Conservation (phyloP, 92 coral and sea anemone genomes). For the Palythoa grandis region DNA sequence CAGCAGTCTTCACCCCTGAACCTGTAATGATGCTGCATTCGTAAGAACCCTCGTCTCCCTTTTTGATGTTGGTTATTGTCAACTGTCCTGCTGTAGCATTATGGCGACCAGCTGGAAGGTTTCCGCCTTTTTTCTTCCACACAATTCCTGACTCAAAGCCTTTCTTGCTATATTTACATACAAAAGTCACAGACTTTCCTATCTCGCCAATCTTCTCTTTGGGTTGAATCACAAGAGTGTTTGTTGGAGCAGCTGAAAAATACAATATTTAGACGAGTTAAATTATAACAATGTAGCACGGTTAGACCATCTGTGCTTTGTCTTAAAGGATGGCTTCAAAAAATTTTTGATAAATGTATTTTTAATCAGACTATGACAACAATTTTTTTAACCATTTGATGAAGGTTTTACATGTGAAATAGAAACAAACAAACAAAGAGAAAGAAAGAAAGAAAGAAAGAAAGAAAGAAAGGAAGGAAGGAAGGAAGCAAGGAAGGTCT, state of each 20-base stretch:
- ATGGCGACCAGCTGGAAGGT: constrained; percentile 63
- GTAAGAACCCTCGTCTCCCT: constrained; percentile 72
- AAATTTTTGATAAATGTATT: too few species aligned
- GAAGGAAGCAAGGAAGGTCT: too few species aligned
- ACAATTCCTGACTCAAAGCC: constrained; percentile 66
- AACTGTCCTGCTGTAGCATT: constrained; percentile 56
- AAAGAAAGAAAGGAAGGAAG: too few species aligned
- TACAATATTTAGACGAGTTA: neutral
- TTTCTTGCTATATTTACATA: constrained; percentile 66
- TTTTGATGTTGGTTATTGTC: constrained; percentile 45
- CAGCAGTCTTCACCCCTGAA: constrained; percentile 57
- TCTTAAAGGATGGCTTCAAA: too few species aligned
- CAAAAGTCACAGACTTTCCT: constrained; percentile 58
- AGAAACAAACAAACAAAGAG: too few species aligned
- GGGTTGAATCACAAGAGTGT: constrained; percentile 69
- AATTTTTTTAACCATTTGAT: too few species aligned
- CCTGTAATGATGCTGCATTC: constrained; percentile 65
- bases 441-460: too few species aligned
- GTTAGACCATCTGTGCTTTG: too few species aligned
- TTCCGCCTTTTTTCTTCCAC: constrained; percentile 79
- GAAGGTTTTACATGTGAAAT: too few species aligned
- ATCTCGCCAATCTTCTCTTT: constrained; percentile 40
- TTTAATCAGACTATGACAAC: too few species aligned
- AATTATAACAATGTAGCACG: too few species aligned
- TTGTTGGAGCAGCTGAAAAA: constrained; percentile 54